Evolutionary conservation across 23 tunicate species (phyloP), one percentile per base, ranked within the genome.

Genomic region (Diplosoma virens): DNA sequence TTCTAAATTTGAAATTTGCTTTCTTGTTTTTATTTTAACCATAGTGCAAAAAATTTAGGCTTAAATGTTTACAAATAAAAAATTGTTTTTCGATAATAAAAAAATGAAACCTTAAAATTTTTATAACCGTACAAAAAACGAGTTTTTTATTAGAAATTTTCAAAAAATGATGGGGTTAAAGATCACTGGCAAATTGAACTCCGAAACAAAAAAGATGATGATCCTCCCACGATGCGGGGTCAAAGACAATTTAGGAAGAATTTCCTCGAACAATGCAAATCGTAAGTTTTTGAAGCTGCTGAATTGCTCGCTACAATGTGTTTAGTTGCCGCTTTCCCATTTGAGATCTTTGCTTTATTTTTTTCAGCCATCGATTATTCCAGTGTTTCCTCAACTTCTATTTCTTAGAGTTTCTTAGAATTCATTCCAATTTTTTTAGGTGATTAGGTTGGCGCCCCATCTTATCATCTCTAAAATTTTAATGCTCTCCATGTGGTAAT

Each of bases 221-320:
- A 47, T 87, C 25, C 75, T 75, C 77, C 48, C 86, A 16, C 65
- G 97, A 59, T 92, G 97, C 54, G 97, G 97, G 18, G 97, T 92
- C 18, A 90, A 92, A 41, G 97, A 92, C 72, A 83, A 87, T 2
- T 33, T 79, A 48, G 35, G 23, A n/a, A 86, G 92, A 47, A 77
- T 77, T 1, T 78, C 75, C 35, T 30, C n/a, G 45, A 83, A 77
- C 85, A 77, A 79, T 1, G 30, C 55, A 17, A 47, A 79, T 27
- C 89, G 96, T 89, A 55, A 55, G 24, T 55, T 14, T n/a, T n/a
- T n/a, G n/a, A n/a, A n/a, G n/a, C n/a, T n/a, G n/a, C n/a, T n/a
- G n/a, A n/a, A n/a, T n/a, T n/a, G n/a, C n/a, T n/a, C n/a, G n/a
- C n/a, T n/a, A n/a, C n/a, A n/a, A n/a, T n/a, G n/a, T n/a, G n/a